Evolutionary conservation across 37 sponge, comb jelly and placozoan genomes (phyloP), one percentile per base, ranked within the genome.

Genomic region (Axinella damicornis): DNA sequence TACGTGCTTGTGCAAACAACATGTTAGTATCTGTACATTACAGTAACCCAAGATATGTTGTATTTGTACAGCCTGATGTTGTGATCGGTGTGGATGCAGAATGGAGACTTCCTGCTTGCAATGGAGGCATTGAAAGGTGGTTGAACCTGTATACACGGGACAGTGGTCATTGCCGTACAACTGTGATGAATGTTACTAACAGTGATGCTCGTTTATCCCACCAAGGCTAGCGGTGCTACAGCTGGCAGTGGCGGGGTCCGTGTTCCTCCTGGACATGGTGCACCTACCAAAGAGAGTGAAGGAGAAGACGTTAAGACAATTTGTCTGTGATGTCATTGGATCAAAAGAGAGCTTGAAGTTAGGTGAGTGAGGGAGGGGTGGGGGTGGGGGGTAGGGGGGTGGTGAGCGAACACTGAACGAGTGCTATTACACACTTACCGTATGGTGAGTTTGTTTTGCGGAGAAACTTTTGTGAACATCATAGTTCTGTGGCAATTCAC

Each of bases 221-320:
- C n/a, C n/a, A n/a, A 94, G 94, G 62, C 33, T 94, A 40, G 91
- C 95, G 21, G 57, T 94, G 55, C 57, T 94, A 11, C 95, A 94
- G 71, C 57, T 94, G 68, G 95, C 95, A 52, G 85, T 86, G 17
- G 33, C 56, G 28, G 71, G 81, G 6, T 55, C 70, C 19, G 79
- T 94, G 33, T 94, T 77, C 59, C 85, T 94, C 15, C 73, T 94
- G 65, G 95, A 94, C 74, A 80, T 82, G 78, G 24, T 91, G 9
- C 69, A 27, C 31, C 83, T 94, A 35, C 76, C 86, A 9, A 53
- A 32, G 14, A 37, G 25, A 2, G 68, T 94, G 11, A 21, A 75
- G 0, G 74, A 85, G 39, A 55, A 79, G 25, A 69, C 25, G 9
- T 86, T 91, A 9, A 78, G 56, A 11, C 31, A 32, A 19, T 94